phyloP scores from a whole-genome alignment of 2,888 invertebrate species.

The Shargacucullia verbasci region DNA sequence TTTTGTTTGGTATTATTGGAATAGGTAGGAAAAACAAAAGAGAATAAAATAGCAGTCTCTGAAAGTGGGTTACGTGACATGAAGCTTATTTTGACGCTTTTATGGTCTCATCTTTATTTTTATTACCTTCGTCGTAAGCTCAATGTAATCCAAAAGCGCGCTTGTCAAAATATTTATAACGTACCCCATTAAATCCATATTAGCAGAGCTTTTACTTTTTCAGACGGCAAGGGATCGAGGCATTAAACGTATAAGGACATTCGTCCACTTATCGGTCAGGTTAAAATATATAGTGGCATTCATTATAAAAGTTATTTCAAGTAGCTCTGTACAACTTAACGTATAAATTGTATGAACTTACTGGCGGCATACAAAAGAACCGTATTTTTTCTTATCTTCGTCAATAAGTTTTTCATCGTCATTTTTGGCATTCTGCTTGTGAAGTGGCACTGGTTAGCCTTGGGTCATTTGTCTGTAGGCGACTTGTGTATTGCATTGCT shows the following conservation, averaged over 20 bases:
- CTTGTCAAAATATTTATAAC: constrained; percentile 10
- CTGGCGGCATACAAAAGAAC: constrained; percentile 31
- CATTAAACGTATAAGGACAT: constrained; percentile 21
- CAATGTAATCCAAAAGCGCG: background rate
- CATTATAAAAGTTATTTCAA: constrained; percentile 27
- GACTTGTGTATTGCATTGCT: constrained; percentile 31
- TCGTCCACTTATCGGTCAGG: constrained; percentile 27
- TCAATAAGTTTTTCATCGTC: constrained; percentile 33
- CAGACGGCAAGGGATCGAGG: constrained; percentile 2
- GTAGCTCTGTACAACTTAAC: constrained; percentile 10
- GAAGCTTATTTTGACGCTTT: background rate
- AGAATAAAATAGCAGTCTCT: constrained; percentile 1
- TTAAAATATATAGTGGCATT: constrained; percentile 30
- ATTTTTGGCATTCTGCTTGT: constrained; percentile 44
- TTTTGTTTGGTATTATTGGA: no score
- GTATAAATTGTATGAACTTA: constrained; percentile 37
- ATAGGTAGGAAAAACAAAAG: background rate
- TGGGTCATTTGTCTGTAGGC: constrained; percentile 31
- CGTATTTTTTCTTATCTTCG: constrained; percentile 26
- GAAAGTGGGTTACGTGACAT: background rate
- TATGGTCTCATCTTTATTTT: constrained; percentile 1
- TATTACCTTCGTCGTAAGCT: background rate
- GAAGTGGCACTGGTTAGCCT: constrained; percentile 45
- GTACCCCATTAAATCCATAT: constrained; percentile 28
- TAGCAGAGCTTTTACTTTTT: constrained; percentile 23